Conservation (phyloP, 2,888 invertebrate species). For the Drosophila nr. perissopoda region DNA sequence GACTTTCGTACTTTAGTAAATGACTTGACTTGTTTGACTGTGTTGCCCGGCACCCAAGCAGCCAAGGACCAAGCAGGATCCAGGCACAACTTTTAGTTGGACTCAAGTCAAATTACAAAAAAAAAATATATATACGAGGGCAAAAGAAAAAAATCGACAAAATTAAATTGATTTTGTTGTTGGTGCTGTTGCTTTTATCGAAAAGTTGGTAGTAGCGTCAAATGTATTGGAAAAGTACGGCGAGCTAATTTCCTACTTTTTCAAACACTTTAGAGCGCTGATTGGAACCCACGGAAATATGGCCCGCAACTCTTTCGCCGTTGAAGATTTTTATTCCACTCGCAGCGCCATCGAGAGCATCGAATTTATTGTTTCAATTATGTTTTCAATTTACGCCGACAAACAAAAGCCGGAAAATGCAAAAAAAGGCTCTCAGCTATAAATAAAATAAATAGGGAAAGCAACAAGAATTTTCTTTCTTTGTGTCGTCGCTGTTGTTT, state of each 20-base stretch:
- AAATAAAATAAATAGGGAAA: slow-evolving; percentile 79
- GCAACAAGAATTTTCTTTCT: slow-evolving; percentile 42
- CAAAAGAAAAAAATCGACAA: slow-evolving; percentile 41
- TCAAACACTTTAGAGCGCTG: slow-evolving; percentile 15
- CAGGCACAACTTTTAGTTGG: slow-evolving; percentile 59
- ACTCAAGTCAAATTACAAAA: slow-evolving; percentile 28
- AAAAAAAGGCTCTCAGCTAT: slow-evolving; percentile 73
- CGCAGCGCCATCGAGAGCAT: slow-evolving; percentile 13
- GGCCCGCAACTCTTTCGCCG: slow-evolving; percentile 60
- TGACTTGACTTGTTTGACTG: slow-evolving; percentile 77
- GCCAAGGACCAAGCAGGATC: slow-evolving; percentile 25
- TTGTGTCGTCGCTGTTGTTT: slow-evolving; percentile 33
- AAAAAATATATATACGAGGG: slow-evolving; percentile 1
- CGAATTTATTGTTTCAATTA: slow-evolving; percentile 81
- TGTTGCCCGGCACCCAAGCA: slow-evolving; percentile 56
- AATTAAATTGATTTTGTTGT: slow-evolving; percentile 75
- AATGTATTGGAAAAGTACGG: slow-evolving; percentile 53
- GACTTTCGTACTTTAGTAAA: slow-evolving; percentile 76
- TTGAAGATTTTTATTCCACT: slow-evolving; percentile 2
- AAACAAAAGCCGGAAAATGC: slow-evolving; percentile 71
- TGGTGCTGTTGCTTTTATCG: slow-evolving; percentile 3
- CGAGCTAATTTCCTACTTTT: slow-evolving; percentile 50
- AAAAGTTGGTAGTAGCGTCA: slow-evolving; percentile 24
- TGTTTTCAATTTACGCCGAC: slow-evolving; percentile 80
- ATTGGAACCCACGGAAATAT: slow-evolving; percentile 19